Evolutionary conservation across 2,888 invertebrate genomes (phyloP).

Genomic region (Pristionchus arcanus): DNA sequence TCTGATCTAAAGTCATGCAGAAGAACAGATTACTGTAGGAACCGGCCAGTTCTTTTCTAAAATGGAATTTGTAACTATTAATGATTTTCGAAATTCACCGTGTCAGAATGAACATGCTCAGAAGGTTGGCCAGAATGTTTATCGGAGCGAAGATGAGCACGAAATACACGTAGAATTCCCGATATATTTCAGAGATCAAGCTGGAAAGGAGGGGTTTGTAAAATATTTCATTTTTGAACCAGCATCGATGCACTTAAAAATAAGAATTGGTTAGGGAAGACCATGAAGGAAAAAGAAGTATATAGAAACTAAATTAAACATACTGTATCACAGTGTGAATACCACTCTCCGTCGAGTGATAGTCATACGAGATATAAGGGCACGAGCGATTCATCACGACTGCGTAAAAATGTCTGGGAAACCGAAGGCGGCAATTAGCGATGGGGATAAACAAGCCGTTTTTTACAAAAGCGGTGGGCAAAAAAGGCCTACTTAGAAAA

Average conservation of each 20-base stretch:
- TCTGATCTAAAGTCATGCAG: background rate
- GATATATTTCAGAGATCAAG: background rate
- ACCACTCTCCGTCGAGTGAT: background rate
- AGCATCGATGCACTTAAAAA: too few species aligned
- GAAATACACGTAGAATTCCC: conserved; percentile 24
- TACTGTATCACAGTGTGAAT: background rate
- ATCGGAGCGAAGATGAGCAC: background rate
- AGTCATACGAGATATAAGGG: background rate
- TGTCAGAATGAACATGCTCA: background rate
- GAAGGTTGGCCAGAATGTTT: background rate
- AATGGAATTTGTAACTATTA: background rate
- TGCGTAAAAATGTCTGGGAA: background rate
- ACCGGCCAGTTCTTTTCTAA: background rate
- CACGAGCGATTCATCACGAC: background rate
- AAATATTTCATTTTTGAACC: too few species aligned
- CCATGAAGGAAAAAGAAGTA: background rate
- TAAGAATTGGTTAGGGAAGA: background rate
- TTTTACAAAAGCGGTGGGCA: too few species aligned
- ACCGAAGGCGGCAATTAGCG: background rate
- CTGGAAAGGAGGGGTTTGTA: too few species aligned
- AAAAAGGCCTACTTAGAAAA: too few species aligned
- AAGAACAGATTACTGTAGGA: background rate
- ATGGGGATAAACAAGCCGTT: too few species aligned
- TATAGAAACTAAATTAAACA: too few species aligned
- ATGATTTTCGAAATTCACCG: background rate